Evolutionary conservation across 2,888 invertebrate species (phyloP), one percentile per base, ranked within the genome.

Genomic region (Podotricha telesiphe): DNA sequence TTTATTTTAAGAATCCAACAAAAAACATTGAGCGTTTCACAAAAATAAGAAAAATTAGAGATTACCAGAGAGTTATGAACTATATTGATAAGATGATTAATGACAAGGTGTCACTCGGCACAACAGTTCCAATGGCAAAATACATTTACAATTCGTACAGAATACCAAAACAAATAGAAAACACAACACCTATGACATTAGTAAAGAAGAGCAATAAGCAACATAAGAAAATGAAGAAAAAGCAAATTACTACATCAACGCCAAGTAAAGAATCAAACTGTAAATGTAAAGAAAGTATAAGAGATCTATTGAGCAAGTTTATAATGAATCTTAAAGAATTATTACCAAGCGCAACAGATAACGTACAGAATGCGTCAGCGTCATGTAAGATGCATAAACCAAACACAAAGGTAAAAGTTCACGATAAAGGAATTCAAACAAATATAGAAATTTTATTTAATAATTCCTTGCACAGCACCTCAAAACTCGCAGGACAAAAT

Each of bases 81-180:
- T 89, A 88, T 73, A 80, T 91, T 2, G 84, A 89, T 69, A 89
- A 88, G 80, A 89, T 89, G 86, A 82, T 86, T 20, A 84, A 73
- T 65, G 85, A 85, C 11, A 88, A 78, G 78, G 79, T 80, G 34
- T 76, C 78, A 20, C 72, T 76, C 50, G 78, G 77, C 37, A 76
- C 80, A 1, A 82, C 79, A 3, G 73, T 75, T 58, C 73, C 78
- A 45, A 80, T 75, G 77, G 45, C 67, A 42, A 79, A 74, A 55
- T 74, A 65, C 53, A 75, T 78, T 68, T 61, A 70, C 47, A 56
- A 61, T 11, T 51, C 67, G 34, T 71, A 78, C 11, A 77, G 77
- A 56, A 75, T 53, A 50, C 50, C 64, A 17, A 62, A 62, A n/a
- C n/a, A n/a, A 19, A 67, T 37, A 22, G 68, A 53, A 5, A 42